These are phyloP conservation scores for Colius striatus DNA, from an alignment of 2,113 vertebrate genomes.

Conservation along the genomic window DNA sequence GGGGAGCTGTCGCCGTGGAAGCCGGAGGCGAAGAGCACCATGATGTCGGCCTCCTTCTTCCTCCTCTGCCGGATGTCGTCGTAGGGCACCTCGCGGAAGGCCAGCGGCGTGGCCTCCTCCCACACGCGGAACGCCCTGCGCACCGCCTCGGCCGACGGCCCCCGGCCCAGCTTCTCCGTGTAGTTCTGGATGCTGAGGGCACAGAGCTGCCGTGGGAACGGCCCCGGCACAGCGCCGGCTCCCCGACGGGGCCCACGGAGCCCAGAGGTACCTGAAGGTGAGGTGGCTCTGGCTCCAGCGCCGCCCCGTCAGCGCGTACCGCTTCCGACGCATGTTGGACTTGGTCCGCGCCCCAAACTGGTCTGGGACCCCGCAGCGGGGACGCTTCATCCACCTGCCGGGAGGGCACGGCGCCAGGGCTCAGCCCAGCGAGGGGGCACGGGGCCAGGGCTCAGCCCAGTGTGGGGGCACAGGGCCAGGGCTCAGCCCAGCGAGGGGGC, in stretches of 20 bases:
- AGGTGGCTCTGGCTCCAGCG: constrained; percentile 87
- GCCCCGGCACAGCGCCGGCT: rapidly evolving
- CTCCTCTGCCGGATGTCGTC: constrained; percentile 85
- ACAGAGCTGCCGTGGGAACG: background rate
- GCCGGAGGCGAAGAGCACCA: constrained; percentile 93
- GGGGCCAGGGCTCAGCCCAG: background rate
- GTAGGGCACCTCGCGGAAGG: constrained; percentile 86
- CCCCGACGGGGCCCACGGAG: background rate
- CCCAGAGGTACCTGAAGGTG: constrained; percentile 86
- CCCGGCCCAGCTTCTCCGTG: constrained; percentile 87
- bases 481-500: background rate
- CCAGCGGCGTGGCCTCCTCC: constrained; percentile 87
- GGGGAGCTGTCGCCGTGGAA: constrained; percentile 97
- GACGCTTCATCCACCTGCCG: constrained; percentile 90
- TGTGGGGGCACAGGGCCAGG: no score
- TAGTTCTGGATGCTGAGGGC: constrained; percentile 88
- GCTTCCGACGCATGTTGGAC: constrained; percentile 80
- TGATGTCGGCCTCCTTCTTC: constrained; percentile 89
- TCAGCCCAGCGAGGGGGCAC: background rate
- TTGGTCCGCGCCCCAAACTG: constrained; percentile 77
- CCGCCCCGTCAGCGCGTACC: constrained; percentile 87
- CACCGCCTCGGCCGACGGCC: constrained; percentile 79
- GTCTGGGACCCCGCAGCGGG: constrained; percentile 92
- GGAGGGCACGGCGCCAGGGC: background rate
- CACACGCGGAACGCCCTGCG: constrained; percentile 88